These are phyloP conservation scores for Melolontha melolontha DNA, from an alignment of 2,888 invertebrate species.

Conservation along the genomic window DNA sequence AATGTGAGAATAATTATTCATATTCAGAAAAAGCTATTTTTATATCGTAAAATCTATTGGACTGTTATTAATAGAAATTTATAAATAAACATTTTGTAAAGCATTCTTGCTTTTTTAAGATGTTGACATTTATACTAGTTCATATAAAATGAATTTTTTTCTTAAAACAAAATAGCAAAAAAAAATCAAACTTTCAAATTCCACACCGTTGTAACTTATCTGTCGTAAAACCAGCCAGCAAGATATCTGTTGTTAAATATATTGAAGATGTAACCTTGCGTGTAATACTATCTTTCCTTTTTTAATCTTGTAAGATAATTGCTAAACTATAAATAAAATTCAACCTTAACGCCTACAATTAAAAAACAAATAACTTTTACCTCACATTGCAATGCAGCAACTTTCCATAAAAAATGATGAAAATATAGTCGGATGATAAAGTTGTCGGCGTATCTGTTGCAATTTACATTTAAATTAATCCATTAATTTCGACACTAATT, in stretches of 20 bases:
- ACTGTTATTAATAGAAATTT: constrained; percentile 21
- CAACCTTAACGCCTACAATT: not conserved
- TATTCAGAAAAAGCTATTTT: constrained; percentile 24
- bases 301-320: not conserved
- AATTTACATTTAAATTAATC: constrained; percentile 11
- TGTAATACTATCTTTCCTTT: not conserved
- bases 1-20: constrained; percentile 27
- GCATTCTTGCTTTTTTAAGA: constrained; percentile 22
- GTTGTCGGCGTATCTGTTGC: not conserved
- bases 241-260: not conserved
- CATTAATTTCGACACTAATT: constrained; percentile 1
- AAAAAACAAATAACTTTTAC: not conserved
- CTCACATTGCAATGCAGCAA: not conserved
- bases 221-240: not conserved
- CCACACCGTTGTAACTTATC: constrained; percentile 3
- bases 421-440: not conserved
- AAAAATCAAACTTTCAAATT: constrained; percentile 22
- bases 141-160: constrained; percentile 28
- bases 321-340: not conserved
- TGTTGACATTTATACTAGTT: constrained; percentile 22
- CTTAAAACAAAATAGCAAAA: constrained; percentile 5
- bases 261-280: constrained; percentile 16
- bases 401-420: not conserved
- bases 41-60: constrained; percentile 19
- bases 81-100: constrained; percentile 23